Conservation (phyloP, 2,797 vertebrate species). For the Pampus argenteus region DNA sequence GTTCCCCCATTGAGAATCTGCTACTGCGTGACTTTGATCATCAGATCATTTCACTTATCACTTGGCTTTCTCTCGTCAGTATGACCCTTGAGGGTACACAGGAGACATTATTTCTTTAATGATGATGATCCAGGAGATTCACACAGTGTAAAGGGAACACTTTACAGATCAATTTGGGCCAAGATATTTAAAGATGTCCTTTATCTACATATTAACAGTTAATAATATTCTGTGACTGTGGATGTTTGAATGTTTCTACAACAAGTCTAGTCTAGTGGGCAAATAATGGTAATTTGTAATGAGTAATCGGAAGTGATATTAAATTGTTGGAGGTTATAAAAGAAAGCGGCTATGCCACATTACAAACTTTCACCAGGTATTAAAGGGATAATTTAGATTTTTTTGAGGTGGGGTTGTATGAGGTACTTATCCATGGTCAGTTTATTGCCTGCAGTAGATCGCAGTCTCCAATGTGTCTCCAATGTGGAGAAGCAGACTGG, state of each 20-base stretch:
- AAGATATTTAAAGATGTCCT: background rate
- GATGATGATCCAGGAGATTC: background rate
- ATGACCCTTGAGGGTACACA: background rate
- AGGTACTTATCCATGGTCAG: too few relatives aligned
- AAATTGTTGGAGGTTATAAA: background rate
- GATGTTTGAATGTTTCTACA: too few relatives aligned
- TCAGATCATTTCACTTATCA: constrained; percentile 46
- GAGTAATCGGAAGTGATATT: background rate
- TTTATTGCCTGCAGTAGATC: too few relatives aligned
- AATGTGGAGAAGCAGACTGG: too few relatives aligned
- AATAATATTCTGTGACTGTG: too few relatives aligned
- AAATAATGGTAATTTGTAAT: too few relatives aligned
- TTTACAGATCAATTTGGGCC: constrained; percentile 9
- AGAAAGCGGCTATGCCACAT: background rate
- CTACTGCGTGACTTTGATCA: constrained; percentile 15
- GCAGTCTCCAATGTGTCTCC: too few relatives aligned
- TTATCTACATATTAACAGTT: background rate
- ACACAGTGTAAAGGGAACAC: background rate
- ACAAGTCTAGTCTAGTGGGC: background rate
- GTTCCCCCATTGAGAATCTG: constrained; percentile 35
- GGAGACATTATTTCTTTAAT: constrained; percentile 10
- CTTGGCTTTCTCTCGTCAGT: constrained; percentile 23
- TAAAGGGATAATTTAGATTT: too few relatives aligned
- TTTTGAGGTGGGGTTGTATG: too few relatives aligned
- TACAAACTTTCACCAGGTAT: background rate